These are phyloP conservation scores for Tenodera sinensis DNA, from an alignment of 2,888 invertebrate genomes.

Conservation along the genomic window DNA sequence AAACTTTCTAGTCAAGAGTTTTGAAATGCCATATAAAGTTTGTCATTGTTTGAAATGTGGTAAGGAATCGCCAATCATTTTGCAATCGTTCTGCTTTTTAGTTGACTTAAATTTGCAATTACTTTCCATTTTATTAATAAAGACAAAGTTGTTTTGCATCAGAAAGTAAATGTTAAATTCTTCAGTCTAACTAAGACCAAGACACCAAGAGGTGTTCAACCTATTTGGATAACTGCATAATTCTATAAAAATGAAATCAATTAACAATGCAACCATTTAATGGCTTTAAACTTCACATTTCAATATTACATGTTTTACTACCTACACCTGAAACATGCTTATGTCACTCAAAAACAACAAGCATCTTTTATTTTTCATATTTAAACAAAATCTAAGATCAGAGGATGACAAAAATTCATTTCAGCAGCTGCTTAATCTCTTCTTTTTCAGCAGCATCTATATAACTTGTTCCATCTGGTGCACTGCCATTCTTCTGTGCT, in stretches of 20 bases:
- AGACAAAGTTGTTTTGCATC: neutral
- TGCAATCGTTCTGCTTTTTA: neutral
- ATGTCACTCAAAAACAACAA: neutral
- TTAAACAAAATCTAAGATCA: neutral
- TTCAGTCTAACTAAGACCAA: neutral
- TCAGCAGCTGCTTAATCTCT: constrained; percentile 78
- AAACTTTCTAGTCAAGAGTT: neutral
- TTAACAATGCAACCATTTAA: neutral
- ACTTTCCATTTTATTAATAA: neutral
- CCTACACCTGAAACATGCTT: constrained; percentile 2
- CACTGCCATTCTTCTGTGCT: constrained; percentile 73
- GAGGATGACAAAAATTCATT: constrained; percentile 19
- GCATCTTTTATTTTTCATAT: neutral
- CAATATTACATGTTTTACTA: neutral
- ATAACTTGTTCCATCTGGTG: constrained; percentile 86
- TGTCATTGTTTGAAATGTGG: neutral
- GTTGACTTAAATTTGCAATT: neutral
- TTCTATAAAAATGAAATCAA: neutral
- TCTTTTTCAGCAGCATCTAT: constrained; percentile 86
- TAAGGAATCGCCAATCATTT: neutral
- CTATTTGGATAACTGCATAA: neutral
- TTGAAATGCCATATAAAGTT: neutral
- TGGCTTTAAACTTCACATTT: neutral
- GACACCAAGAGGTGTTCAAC: neutral
- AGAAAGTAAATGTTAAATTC: neutral